Base-by-base conservation (phyloP, 2,888 invertebrate genomes). In the Hypercompe scribonia region DNA sequence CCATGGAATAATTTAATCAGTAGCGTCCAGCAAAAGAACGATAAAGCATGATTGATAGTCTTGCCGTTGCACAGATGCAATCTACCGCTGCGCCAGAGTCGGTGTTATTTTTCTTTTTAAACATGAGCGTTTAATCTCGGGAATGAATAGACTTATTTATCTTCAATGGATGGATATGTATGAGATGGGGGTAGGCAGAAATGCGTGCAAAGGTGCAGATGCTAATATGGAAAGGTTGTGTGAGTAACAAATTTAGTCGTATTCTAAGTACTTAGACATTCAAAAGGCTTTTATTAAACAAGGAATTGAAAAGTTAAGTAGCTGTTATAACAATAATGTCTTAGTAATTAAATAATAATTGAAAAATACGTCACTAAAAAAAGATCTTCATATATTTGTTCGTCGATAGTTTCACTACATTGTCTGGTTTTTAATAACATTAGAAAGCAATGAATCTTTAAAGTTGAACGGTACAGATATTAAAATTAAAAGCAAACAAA, bases 41-140 rank as follows among this genome's bases (percentile, higher is more conserved):
- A 95, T 95, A 94, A 93, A 88, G 84, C 87, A 93, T 95, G 95
- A 95, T 95, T 93, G 95, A 95, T 95, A 91, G 91, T 88, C 90
- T 83, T 85, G 88, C 86, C 89, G 85, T 81, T 87, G 86, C 81
- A 83, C 81, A 86, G 90, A 89, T 91, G 89, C 89, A 86, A 91
- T 91, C 91, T 87, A 83, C 86, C 84, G 84, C 81, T 80, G 81
- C 78, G 81, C 81, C 78, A 78, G 78, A 69, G 66, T 80, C 75
- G 65, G 74, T 75, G 81, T 81, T 83, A 80, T 84, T 82, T 84
- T 84, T 84, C 79, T 84, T 84, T 84, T 83, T 82, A 82, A 83
- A 82, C 85, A 84, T 79, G 82, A 82, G 79, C 85, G 84, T 84
- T 83, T 83, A 79, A 80, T 82, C 84, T 81, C 76, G 64, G 77